These are phyloP conservation scores for Iguana delicatissima DNA, from an alignment of 2,797 vertebrate species.

Conservation along the genomic window DNA sequence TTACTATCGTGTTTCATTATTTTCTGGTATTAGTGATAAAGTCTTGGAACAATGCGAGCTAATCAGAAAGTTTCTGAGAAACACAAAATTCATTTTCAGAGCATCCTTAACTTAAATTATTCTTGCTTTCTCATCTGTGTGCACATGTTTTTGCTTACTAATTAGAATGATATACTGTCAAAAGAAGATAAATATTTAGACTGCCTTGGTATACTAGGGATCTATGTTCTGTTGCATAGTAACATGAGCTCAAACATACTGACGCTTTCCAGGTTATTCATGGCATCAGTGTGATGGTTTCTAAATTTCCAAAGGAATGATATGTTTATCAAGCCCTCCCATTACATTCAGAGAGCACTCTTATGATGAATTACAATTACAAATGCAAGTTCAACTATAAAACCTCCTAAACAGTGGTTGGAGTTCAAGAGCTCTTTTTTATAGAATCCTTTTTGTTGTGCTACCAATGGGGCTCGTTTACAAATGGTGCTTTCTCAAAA, in stretches of 20 bases:
- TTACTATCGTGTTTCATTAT: neutral
- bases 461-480: neutral
- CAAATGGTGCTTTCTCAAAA: neutral
- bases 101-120: slow-evolving; percentile 8
- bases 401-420: slow-evolving; percentile 22
- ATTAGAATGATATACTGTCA: slow-evolving; percentile 44
- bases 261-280: slow-evolving; percentile 68
- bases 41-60: neutral
- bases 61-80: neutral
- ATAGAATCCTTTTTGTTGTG: slow-evolving; percentile 50
- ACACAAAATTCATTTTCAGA: slow-evolving; percentile 16
- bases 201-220: slow-evolving; percentile 58
- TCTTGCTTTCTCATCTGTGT: slow-evolving; percentile 30
- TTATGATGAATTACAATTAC: slow-evolving; percentile 45
- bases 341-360: slow-evolving; percentile 59
- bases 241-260: slow-evolving; percentile 44
- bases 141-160: slow-evolving; percentile 58
- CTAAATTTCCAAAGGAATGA: slow-evolving; percentile 33
- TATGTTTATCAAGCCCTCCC: slow-evolving; percentile 62
- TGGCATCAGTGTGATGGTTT: slow-evolving; percentile 62
- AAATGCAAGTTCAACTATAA: slow-evolving; percentile 50
- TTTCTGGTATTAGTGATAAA: neutral
- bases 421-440: slow-evolving; percentile 50
- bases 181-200: slow-evolving; percentile 47
- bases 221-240: slow-evolving; percentile 32